Evolutionary conservation across 2,113 vertebrate species (phyloP).

Genomic region (Neolamprologus falcicula): DNA sequence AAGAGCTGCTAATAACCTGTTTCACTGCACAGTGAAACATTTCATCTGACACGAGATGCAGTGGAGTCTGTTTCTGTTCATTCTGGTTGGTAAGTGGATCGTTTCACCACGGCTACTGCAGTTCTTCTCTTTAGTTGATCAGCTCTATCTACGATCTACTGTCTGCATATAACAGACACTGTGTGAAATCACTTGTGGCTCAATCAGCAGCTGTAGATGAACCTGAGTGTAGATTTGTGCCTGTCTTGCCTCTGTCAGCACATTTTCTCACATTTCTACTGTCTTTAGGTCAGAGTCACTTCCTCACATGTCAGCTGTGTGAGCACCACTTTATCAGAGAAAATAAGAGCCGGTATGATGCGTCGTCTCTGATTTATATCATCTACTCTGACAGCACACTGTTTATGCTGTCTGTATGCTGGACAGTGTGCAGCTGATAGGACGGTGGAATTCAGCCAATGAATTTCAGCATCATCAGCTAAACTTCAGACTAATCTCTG

Average conservation of each 20-base stretch:
- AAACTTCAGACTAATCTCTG: not conserved
- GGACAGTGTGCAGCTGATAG: not conserved
- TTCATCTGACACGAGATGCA: not conserved
- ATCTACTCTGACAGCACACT: not conserved
- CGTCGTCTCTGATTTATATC: not conserved
- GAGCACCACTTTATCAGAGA: not conserved
- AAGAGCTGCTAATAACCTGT: not conserved
- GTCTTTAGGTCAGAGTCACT: not conserved
- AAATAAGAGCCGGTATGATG: not conserved
- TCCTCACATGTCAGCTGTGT: not conserved
- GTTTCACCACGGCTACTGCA: fast-evolving
- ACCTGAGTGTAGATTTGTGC: not conserved
- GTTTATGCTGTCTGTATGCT: not conserved
- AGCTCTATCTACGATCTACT: not conserved
- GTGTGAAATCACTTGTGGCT: not conserved
- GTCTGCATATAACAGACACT: not conserved
- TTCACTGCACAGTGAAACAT: not conserved
- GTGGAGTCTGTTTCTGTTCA: not conserved
- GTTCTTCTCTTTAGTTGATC: not conserved
- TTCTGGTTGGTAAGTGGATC: not conserved
- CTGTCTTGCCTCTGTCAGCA: not conserved
- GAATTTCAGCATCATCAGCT: not conserved
- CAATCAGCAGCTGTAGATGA: not conserved
- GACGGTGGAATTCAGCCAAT: not conserved
- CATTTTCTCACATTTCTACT: fast-evolving